phyloP scores from a whole-genome alignment of 2,888 invertebrate species.

The Acleris sparsana region DNA sequence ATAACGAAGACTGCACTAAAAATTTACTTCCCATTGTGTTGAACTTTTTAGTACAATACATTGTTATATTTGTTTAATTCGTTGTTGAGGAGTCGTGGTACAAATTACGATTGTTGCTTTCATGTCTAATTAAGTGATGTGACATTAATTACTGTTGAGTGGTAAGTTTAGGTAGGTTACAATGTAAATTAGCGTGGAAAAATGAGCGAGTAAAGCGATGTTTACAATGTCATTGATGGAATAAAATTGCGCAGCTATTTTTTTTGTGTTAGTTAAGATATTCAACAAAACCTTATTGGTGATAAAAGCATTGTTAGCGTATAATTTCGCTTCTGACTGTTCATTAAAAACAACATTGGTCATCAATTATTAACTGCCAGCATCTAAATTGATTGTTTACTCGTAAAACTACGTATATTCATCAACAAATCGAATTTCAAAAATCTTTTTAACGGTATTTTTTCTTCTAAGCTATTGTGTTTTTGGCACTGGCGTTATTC shows the following conservation, averaged over 20 bases:
- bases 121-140: constrained; percentile 25
- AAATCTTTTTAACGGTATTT: neutral
- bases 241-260: neutral
- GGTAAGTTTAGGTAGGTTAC: constrained; percentile 1
- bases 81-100: constrained; percentile 41
- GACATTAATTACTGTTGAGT: constrained; percentile 21
- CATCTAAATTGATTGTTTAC: too few species aligned
- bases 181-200: constrained; percentile 14
- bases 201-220: neutral
- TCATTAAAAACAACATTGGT: too few species aligned
- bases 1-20: constrained; percentile 51
- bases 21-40: constrained; percentile 48
- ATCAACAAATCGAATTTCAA: neutral
- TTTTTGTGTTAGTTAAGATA: too few species aligned
- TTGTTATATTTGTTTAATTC: constrained; percentile 21
- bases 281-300: too few species aligned
- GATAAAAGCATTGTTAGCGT: too few species aligned
- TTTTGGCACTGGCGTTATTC: too few species aligned
- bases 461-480: too few species aligned
- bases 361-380: too few species aligned
- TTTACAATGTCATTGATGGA: neutral
- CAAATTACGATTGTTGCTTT: constrained; percentile 33
- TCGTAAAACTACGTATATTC: too few species aligned
- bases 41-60: constrained; percentile 5
- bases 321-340: too few species aligned